A percentile compares a stretch with the other conserved stretches of the same genome.
These are phyloP conservation scores for Silurus meridionalis DNA, from an alignment of 2,113 vertebrate species.

Conservation along the genomic window DNA sequence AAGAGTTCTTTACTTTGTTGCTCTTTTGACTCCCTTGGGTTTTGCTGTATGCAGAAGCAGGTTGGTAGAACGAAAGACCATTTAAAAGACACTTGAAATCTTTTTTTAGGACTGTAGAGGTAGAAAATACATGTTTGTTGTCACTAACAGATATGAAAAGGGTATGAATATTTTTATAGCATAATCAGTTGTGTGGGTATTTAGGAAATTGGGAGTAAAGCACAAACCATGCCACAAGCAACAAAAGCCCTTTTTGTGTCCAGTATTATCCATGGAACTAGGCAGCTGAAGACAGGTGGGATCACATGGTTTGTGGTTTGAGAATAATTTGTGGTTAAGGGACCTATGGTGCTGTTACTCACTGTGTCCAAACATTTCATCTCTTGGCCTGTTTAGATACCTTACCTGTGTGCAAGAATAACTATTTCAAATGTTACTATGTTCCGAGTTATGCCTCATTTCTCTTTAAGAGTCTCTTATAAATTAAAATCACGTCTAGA, in stretches of 20 bases:
- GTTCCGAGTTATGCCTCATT: constrained; percentile 48
- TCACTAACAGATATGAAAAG: neutral
- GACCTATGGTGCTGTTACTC: constrained; percentile 7
- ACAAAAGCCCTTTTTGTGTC: neutral
- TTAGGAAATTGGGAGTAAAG: neutral
- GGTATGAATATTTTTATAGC: neutral
- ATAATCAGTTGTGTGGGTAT: neutral
- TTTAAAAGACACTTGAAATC: neutral
- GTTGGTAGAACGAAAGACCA: neutral
- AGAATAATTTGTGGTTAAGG: constrained; percentile 30
- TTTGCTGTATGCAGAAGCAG: neutral
- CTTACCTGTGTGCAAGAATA: constrained; percentile 31
- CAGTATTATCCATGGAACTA: neutral
- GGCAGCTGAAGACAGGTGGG: neutral
- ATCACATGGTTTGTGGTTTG: constrained; percentile 8
- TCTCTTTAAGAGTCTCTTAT: constrained; percentile 45
- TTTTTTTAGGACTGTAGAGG: neutral
- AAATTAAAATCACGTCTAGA: constrained; percentile 52
- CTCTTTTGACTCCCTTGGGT: neutral
- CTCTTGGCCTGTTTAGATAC: constrained; percentile 1
- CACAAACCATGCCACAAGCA: neutral
- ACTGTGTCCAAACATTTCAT: constrained; percentile 10
- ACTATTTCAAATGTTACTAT: constrained; percentile 36
- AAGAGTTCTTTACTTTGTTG: neutral
- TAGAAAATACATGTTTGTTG: neutral